A percentile compares a stretch with the other conserved stretches of the same genome.
These are phyloP conservation scores for Pseudois nayaur DNA, from an alignment of 2,113 vertebrate species.

Conservation along the genomic window DNA sequence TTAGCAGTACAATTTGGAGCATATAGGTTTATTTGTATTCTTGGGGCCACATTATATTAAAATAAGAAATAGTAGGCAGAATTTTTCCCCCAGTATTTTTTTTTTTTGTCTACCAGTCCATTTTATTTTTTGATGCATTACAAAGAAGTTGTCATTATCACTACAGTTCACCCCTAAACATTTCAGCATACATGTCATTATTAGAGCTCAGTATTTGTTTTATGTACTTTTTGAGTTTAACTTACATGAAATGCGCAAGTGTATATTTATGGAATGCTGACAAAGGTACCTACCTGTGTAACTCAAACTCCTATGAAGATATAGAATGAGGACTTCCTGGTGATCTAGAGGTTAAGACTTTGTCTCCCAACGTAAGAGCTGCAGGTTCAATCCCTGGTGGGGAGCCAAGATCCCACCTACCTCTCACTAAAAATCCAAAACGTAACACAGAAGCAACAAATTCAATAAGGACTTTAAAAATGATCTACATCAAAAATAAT, in stretches of 20 bases:
- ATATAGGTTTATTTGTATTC: not conserved
- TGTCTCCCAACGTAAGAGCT: not conserved
- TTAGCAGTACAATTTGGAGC: not conserved
- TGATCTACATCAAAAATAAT: not conserved
- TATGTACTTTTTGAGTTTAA: not conserved
- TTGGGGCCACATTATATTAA: not conserved
- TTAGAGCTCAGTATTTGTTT: not conserved
- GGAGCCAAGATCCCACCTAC: not conserved
- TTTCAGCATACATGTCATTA: not conserved
- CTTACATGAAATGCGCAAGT: not conserved
- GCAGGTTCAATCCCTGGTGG: not conserved
- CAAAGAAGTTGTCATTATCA: not conserved
- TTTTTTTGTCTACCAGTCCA: not conserved
- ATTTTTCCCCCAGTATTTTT: not conserved
- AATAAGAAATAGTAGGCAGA: not conserved
- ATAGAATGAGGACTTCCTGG: not conserved
- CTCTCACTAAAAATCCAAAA: not conserved
- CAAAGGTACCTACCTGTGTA: not conserved
- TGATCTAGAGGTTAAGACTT: not conserved
- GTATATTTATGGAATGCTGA: not conserved
- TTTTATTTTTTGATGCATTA: not conserved
- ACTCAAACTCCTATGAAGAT: not conserved
- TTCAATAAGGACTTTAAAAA: not conserved
- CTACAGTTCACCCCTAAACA: not conserved
- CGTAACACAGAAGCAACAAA: not conserved